phyloP scores from a whole-genome alignment of 2,113 vertebrate genomes.

The Perccottus glenii region DNA sequence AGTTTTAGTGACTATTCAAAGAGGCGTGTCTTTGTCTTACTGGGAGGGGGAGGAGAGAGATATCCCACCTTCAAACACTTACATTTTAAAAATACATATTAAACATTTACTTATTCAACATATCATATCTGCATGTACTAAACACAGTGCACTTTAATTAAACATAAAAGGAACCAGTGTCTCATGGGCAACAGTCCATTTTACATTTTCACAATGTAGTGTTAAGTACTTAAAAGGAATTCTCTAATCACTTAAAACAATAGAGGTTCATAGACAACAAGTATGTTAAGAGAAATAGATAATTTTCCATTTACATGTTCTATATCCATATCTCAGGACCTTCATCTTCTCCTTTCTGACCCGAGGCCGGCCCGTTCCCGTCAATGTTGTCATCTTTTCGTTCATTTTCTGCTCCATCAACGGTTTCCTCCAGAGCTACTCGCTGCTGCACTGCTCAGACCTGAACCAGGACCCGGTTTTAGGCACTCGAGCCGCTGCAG shows the following conservation, averaged over 20 bases:
- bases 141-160: too few species aligned
- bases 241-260: neutral
- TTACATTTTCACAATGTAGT: too few species aligned
- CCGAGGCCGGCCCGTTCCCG: constrained; percentile 61
- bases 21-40: too few species aligned
- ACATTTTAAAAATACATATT: too few species aligned
- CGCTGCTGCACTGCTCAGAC: constrained; percentile 85
- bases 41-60: too few species aligned
- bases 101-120: too few species aligned
- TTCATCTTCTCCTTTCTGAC: constrained; percentile 62
- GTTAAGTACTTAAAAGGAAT: too few species aligned
- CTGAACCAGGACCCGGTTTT: constrained; percentile 80
- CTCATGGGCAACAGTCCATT: too few species aligned
- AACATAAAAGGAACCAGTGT: too few species aligned
- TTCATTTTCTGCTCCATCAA: constrained; percentile 86
- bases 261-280: neutral
- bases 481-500: constrained; percentile 77
- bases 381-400: constrained; percentile 36
- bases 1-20: too few species aligned
- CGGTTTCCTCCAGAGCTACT: constrained; percentile 89
- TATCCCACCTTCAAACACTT: too few species aligned
- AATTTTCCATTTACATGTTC: neutral
- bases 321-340: constrained; percentile 50
- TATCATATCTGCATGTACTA: too few species aligned
- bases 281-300: neutral